Evolutionary conservation across 2,888 invertebrate genomes (phyloP).

Genomic region (Hirtodrosophila alboralis): DNA sequence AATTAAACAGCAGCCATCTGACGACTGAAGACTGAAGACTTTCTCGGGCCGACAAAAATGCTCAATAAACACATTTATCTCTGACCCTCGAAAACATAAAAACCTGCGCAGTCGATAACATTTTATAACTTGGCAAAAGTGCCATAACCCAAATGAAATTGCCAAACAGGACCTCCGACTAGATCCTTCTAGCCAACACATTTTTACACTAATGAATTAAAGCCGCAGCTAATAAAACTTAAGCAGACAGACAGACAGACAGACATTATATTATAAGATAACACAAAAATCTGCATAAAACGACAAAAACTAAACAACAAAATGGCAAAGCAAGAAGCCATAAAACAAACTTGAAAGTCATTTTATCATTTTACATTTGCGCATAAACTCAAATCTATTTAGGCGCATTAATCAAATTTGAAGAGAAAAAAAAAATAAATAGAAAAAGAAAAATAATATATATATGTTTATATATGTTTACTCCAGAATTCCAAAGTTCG

Average conservation of each 20-base stretch:
- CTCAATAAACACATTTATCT: constrained; percentile 77
- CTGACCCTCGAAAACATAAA: constrained; percentile 74
- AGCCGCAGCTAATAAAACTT: constrained; percentile 70
- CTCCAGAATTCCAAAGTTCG: constrained; percentile 40
- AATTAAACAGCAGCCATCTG: constrained; percentile 64
- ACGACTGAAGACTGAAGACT: constrained; percentile 22
- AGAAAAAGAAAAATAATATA: constrained; percentile 10
- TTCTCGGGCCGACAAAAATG: constrained; percentile 52
- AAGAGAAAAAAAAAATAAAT: background rate
- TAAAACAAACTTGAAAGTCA: constrained; percentile 50
- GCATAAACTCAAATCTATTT: constrained; percentile 32
- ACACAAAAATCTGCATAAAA: constrained; percentile 43
- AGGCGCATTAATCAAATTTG: constrained; percentile 63
- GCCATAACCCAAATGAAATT: constrained; percentile 64
- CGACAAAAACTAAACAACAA: constrained; percentile 25
- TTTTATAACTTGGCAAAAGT: constrained; percentile 72
- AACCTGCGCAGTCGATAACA: constrained; percentile 77
- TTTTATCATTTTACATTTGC: constrained; percentile 55
- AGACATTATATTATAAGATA: constrained; percentile 32
- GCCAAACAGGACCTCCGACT: constrained; percentile 20
- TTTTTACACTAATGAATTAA: constrained; percentile 75
- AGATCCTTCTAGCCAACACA: constrained; percentile 26
- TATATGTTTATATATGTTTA: too few relatives aligned
- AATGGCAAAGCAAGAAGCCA: constrained; percentile 10
- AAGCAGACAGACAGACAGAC: constrained; percentile 41